A percentile compares a stretch with the other conserved stretches of the same genome.
Conservation (phyloP, 1,140 invertebrate genomes). For the Drosophila simulans region DNA sequence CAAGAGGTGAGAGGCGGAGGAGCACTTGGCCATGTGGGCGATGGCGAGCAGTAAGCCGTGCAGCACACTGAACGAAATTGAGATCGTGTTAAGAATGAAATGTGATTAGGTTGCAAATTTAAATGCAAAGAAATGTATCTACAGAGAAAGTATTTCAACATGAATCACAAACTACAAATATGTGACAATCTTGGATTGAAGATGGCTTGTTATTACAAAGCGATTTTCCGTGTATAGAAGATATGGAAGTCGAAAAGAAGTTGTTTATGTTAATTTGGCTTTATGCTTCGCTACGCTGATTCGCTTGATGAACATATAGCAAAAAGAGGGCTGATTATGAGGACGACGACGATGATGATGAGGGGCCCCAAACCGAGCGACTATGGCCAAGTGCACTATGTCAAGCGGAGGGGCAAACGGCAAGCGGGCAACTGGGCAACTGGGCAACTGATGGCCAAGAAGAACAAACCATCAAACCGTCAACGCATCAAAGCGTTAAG, state of each 20-base stretch:
- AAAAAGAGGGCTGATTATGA: not conserved
- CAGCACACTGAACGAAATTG: constrained; percentile 2
- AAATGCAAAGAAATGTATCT: too few species aligned
- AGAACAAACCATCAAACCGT: constrained; percentile 31
- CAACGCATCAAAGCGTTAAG: constrained; percentile 81
- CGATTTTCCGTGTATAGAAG: constrained; percentile 13
- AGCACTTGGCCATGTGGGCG: constrained; percentile 24
- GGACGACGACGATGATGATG: not conserved
- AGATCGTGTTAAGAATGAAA: not conserved
- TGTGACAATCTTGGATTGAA: too few species aligned
- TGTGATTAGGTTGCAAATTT: too few species aligned
- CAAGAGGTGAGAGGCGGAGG: constrained; percentile 27
- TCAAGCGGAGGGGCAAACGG: constrained; percentile 57
- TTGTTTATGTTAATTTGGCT: constrained; percentile 81
- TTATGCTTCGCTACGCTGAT: constrained; percentile 80
- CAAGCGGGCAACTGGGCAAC: constrained; percentile 52
- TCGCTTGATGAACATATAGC: constrained; percentile 76
- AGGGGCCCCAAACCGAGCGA: constrained; percentile 4
- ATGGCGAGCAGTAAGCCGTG: constrained; percentile 7
- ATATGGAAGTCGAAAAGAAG: constrained; percentile 65
- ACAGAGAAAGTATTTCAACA: not conserved
- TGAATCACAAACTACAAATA: too few species aligned
- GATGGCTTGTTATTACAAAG: not conserved
- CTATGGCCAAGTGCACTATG: constrained; percentile 73
- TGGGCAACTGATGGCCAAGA: constrained; percentile 56